Percentiles rank a stretch among this genome's conserved stretches.
phyloP scores from a whole-genome alignment of 2,888 invertebrate genomes.

The Chrysodeixis includens region DNA sequence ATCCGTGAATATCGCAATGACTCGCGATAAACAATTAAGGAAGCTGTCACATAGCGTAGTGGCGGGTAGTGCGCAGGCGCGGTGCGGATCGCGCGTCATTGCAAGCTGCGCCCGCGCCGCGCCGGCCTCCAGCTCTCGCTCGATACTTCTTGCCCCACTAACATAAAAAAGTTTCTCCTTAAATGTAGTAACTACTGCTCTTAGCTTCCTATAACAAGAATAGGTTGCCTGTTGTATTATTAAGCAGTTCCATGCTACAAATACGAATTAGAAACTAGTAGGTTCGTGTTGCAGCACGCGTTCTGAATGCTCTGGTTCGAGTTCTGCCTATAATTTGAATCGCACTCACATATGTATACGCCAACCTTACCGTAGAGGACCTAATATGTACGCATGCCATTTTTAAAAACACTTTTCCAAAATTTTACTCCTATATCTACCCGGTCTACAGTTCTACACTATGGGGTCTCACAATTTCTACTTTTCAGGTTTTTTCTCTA shows the following conservation, averaged over 20 bases:
- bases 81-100: slow-evolving; percentile 6
- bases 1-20: slow-evolving; percentile 24
- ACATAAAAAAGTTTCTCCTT: slow-evolving; percentile 76
- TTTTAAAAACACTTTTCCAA: not conserved
- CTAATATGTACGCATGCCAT: not conserved
- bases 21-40: slow-evolving; percentile 26
- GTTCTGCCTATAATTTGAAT: not conserved
- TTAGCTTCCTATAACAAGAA: slow-evolving; percentile 55
- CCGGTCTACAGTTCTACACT: too few relatives aligned
- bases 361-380: not conserved
- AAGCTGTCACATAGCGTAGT: slow-evolving; percentile 24
- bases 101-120: slow-evolving; percentile 35
- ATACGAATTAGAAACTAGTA: slow-evolving; percentile 26
- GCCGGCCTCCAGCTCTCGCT: slow-evolving; percentile 53
- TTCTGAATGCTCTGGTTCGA: not conserved
- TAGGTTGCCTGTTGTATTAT: slow-evolving; percentile 45
- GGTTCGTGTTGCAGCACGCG: not conserved
- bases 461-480: too few relatives aligned
- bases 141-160: slow-evolving; percentile 66
- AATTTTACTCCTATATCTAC: not conserved
- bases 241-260: slow-evolving; percentile 33
- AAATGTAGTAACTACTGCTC: slow-evolving; percentile 61
- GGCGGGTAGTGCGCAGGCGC: slow-evolving; percentile 10
- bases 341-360: not conserved
- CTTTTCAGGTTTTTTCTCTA: slow-evolving; percentile 76